These are phyloP conservation scores for Amorpha juglandis DNA, from an alignment of 2,888 invertebrate species.

Conservation along the genomic window DNA sequence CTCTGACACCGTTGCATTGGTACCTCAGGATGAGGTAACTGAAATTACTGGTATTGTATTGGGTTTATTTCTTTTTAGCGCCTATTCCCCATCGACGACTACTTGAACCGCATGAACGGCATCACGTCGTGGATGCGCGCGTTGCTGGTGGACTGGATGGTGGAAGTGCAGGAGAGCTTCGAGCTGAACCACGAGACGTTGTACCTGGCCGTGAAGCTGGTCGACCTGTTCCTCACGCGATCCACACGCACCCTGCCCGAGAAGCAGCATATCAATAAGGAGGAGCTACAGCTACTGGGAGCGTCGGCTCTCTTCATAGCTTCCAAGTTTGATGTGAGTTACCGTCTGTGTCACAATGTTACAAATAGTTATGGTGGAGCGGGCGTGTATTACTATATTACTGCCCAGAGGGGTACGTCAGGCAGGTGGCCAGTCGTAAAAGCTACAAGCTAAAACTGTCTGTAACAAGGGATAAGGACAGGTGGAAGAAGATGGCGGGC, in stretches of 20 bases:
- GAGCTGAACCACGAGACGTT: constrained; percentile 99
- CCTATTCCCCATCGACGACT: constrained; percentile 90
- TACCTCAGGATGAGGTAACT: too few relatives aligned
- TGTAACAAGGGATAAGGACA: too few relatives aligned
- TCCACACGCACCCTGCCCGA: constrained; percentile 60
- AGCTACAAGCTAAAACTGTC: too few relatives aligned
- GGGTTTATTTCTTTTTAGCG: constrained; percentile 66
- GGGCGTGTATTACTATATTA: too few relatives aligned
- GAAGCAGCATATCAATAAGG: constrained; percentile 88
- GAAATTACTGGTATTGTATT: neutral
- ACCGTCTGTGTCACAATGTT: too few relatives aligned
- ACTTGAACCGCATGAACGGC: constrained; percentile 91
- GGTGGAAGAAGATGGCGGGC: too few relatives aligned
- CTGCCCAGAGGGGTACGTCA: too few relatives aligned
- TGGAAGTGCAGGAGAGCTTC: constrained; percentile 98
- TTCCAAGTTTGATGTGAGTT: constrained; percentile 96
- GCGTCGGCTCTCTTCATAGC: constrained; percentile 96
- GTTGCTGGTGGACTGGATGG: constrained; percentile 99
- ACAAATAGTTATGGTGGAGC: too few relatives aligned
- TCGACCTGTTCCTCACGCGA: constrained; percentile 91
- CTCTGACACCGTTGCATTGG: too few relatives aligned
- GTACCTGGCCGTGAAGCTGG: constrained; percentile 97
- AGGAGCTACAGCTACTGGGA: constrained; percentile 95
- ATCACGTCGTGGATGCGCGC: constrained; percentile 95
- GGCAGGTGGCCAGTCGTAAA: too few relatives aligned